phyloP scores from a whole-genome alignment of 2,888 invertebrate species.

The Acholoe squamosa region DNA sequence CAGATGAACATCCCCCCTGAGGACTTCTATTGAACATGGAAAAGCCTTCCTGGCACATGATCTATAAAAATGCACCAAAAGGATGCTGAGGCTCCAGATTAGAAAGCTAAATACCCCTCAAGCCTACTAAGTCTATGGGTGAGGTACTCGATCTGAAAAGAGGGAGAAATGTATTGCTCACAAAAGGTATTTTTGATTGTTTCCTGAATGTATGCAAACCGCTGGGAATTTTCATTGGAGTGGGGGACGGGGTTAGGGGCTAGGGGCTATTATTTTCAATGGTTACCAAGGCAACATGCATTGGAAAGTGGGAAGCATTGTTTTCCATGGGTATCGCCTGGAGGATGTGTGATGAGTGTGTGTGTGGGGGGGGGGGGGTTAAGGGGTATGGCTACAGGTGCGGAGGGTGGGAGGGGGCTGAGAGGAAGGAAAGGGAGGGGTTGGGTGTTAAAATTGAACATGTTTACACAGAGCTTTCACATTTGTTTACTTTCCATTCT shows the following conservation, averaged over 20 bases:
- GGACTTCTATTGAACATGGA: background rate
- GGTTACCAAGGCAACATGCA: background rate
- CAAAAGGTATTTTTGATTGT: background rate
- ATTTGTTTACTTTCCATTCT: slow-evolving; percentile 37
- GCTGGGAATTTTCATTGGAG: background rate
- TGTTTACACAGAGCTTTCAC: slow-evolving; percentile 5
- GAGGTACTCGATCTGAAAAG: background rate
- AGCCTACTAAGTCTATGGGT: background rate
- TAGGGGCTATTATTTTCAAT: background rate
- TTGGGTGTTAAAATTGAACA: background rate
- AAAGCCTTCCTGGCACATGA: background rate
- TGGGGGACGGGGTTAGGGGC: too few relatives aligned
- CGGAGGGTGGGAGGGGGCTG: too few relatives aligned
- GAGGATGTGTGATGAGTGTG: background rate
- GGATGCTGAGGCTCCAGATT: background rate
- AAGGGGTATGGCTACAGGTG: too few relatives aligned
- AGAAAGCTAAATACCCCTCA: background rate
- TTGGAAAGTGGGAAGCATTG: background rate
- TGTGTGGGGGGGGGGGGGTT: too few relatives aligned
- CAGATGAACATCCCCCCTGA: background rate
- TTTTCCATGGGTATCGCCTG: slow-evolving; percentile 11
- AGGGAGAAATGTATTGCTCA: background rate
- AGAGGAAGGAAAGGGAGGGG: background rate
- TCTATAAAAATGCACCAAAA: slow-evolving; percentile 38
- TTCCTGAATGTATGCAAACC: background rate